Evolutionary conservation across 2,888 invertebrate genomes (phyloP), one percentile per base, ranked within the genome.

Genomic region (Taenaris catops): DNA sequence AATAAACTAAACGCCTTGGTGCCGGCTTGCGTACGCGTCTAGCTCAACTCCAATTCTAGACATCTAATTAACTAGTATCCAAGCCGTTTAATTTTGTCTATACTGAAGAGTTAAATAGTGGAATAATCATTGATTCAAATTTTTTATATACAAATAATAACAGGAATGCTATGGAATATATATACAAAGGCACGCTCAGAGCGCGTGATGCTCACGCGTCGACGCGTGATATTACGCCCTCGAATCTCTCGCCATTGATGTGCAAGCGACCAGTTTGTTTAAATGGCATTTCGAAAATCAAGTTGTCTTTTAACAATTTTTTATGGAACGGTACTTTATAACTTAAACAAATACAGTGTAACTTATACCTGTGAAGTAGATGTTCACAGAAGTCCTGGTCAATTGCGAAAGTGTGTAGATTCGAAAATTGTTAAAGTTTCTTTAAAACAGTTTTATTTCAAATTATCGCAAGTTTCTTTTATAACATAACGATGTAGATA

Each of bases 151-250:
- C 48, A 55, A 50, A 52, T 59, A 57, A 60, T 61, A 62, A 56
- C 53, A 57, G 50, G 53, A 44, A 47, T 55, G 53, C 58, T 56
- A 39, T 35, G 53, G 58, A 53, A 55, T 63, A 69, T 66, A 74
- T 70, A 74, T 68, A 73, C 27, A 55, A 52, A 32, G 37, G 52
- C 84, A 84, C 74, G 80, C 47, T 23, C 45, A 18, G 41, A 44
- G 27, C 46, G 69, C 81, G 78, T 81, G 84, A 65, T 54, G 55
- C 47, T 64, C 83, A 83, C 72, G 79, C 66, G 58, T 41, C 41
- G 48, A 36, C 42, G 63, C 53, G 65, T 75, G 80, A 63, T 63
- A 47, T 51, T 51, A 71, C 72, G 70, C 69, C 69, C 58, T 62
- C 59, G 50, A 44, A 35, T 24, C 38, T 39, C 35, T 20, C 28